A percentile compares a stretch with the other conserved stretches of the same genome.
phyloP scores from a whole-genome alignment of 2,797 vertebrate genomes.

The Poeciliopsis gracilis region DNA sequence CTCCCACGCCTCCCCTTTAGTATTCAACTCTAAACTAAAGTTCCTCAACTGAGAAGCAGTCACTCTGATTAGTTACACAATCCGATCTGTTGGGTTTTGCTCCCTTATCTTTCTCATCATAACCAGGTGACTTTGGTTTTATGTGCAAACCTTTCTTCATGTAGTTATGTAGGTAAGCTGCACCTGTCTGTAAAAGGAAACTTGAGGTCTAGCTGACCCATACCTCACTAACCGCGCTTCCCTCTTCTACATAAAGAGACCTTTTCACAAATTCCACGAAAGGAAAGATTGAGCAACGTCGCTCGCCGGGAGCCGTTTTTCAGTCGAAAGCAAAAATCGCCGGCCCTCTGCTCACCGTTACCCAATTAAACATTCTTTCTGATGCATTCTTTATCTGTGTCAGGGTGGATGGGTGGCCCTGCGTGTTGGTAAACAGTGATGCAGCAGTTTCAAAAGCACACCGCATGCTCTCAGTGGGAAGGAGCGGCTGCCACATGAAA shows the following conservation, averaged over 20 bases:
- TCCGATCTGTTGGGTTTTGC: neutral
- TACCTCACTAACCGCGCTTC: constrained; percentile 28
- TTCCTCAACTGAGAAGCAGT: neutral
- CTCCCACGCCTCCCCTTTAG: constrained; percentile 53
- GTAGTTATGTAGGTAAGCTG: neutral
- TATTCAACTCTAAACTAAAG: neutral
- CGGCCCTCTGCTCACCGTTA: neutral
- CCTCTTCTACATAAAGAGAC: neutral
- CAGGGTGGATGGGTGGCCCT: neutral
- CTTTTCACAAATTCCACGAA: constrained; percentile 40
- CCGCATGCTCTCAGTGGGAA: constrained; percentile 56
- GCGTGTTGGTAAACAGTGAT: constrained; percentile 73
- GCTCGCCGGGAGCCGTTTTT: neutral
- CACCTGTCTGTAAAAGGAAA: constrained; percentile 24
- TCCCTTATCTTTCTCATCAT: neutral
- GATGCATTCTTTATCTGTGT: neutral
- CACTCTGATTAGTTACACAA: neutral
- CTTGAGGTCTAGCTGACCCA: constrained; percentile 43
- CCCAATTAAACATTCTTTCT: neutral
- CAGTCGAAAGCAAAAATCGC: neutral
- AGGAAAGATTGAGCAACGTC: constrained; percentile 28
- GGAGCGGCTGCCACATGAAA: constrained; percentile 79
- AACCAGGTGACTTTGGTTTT: neutral
- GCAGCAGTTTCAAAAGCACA: constrained; percentile 67
- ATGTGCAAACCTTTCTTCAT: neutral